These are phyloP conservation scores for Merodon equestris DNA, from an alignment of 2,888 invertebrate genomes.

Conservation along the genomic window DNA sequence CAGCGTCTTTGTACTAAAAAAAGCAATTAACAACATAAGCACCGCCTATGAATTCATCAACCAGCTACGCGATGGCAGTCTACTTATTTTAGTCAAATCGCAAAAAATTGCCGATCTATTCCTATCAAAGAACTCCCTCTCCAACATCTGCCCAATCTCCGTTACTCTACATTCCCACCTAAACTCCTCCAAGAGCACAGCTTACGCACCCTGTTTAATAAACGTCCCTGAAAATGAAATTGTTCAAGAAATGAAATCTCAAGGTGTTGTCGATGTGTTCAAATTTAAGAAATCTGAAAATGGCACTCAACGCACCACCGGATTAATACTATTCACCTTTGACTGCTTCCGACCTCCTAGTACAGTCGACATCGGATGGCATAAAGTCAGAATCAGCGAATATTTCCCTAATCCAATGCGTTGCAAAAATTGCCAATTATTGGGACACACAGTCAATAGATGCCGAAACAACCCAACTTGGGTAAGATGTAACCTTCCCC, in stretches of 20 bases:
- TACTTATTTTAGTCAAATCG: conserved; percentile 2
- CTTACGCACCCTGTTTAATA: conserved; percentile 5
- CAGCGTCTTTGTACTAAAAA: conserved; percentile 14
- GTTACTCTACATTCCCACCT: conserved; percentile 6
- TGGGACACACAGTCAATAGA: conserved; percentile 14
- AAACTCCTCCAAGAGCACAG: conserved; percentile 10
- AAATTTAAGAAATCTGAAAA: neutral
- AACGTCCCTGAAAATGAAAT: conserved; percentile 8
- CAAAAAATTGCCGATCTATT: conserved; percentile 1
- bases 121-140: neutral
- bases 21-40: conserved; percentile 2
- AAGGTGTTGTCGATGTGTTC: conserved; percentile 1
- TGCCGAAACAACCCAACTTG: neutral
- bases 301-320: conserved; percentile 3
- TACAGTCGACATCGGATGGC: conserved; percentile 5
- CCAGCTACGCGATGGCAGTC: conserved; percentile 9
- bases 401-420: conserved; percentile 18
- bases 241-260: neutral
- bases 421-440: conserved; percentile 13
- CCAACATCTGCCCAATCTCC: conserved; percentile 13
- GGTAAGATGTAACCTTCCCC: conserved; percentile 5
- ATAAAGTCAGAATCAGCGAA: neutral
- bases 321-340: conserved; percentile 3
- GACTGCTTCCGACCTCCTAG: conserved; percentile 3
- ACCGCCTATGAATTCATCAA: conserved; percentile 7